A percentile compares a stretch with the other conserved stretches of the same genome.
Conservation (phyloP, 2,888 invertebrate species). For the Teleogryllus oceanicus region DNA sequence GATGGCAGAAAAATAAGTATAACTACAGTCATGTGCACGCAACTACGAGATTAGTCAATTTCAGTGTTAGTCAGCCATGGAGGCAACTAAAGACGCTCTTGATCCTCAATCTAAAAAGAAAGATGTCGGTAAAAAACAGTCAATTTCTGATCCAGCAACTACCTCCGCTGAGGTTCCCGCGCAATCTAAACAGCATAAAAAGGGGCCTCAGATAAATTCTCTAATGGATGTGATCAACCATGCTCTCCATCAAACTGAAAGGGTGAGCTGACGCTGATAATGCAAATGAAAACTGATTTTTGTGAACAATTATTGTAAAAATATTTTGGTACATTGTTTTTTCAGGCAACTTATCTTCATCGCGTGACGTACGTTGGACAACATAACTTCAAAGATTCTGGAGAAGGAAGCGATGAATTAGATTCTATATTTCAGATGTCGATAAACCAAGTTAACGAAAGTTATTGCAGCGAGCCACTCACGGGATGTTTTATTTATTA, state of each 20-base stretch:
- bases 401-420: constrained; percentile 9
- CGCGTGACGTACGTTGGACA: not conserved
- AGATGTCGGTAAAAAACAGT: too few species aligned
- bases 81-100: too few species aligned
- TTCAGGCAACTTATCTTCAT: not conserved
- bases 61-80: too few species aligned
- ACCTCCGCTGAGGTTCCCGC: too few species aligned
- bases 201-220: not conserved
- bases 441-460: not conserved
- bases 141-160: too few species aligned
- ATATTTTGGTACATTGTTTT: not conserved
- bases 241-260: not conserved
- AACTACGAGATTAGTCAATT: too few species aligned
- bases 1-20: too few species aligned
- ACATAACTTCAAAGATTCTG: not conserved
- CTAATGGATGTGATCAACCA: not conserved
- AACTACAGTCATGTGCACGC: too few species aligned
- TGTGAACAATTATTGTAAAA: too few species aligned
- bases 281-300: too few species aligned
- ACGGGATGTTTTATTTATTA: constrained; percentile 9
- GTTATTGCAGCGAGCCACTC: not conserved
- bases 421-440: not conserved
- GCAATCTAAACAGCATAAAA: too few species aligned
- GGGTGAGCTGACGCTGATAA: not conserved
- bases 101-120: too few species aligned